Evolutionary conservation across 2,797 vertebrate genomes (phyloP).

Genomic region (Catamblyrhynchus diadema): DNA sequence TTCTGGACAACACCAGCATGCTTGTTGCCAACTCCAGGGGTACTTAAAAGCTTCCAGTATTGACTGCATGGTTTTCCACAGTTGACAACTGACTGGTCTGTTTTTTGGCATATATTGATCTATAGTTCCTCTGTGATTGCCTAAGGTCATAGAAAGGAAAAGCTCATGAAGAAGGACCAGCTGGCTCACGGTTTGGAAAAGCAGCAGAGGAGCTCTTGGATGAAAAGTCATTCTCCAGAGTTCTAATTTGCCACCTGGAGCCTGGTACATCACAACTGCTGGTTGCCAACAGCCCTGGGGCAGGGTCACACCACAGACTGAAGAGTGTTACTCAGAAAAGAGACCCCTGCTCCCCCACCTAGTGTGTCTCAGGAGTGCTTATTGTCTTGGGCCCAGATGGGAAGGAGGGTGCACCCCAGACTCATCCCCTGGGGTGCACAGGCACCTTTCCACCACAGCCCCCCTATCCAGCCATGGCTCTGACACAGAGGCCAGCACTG

Average conservation of each 20-base stretch:
- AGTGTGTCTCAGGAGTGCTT: not conserved
- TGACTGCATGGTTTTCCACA: not conserved
- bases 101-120: not conserved
- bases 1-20: not conserved
- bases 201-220: not conserved
- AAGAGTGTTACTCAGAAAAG: fast-evolving
- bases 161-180: not conserved
- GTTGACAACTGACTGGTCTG: not conserved
- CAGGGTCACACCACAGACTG: fast-evolving
- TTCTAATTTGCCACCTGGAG: not conserved
- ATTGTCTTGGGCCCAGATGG: not conserved
- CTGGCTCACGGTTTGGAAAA: not conserved
- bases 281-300: fast-evolving
- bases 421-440: not conserved
- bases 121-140: not conserved
- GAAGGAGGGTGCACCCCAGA: not conserved
- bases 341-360: fast-evolving
- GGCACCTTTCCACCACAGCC: not conserved
- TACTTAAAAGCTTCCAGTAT: not conserved
- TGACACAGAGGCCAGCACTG: fast-evolving
- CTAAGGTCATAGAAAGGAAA: not conserved
- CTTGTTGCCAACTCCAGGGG: not conserved
- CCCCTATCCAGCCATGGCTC: not conserved
- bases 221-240: not conserved
- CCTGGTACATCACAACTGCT: fast-evolving